These are phyloP conservation scores for Choreutis nemorana DNA, from an alignment of 2,888 invertebrate genomes.

Conservation along the genomic window DNA sequence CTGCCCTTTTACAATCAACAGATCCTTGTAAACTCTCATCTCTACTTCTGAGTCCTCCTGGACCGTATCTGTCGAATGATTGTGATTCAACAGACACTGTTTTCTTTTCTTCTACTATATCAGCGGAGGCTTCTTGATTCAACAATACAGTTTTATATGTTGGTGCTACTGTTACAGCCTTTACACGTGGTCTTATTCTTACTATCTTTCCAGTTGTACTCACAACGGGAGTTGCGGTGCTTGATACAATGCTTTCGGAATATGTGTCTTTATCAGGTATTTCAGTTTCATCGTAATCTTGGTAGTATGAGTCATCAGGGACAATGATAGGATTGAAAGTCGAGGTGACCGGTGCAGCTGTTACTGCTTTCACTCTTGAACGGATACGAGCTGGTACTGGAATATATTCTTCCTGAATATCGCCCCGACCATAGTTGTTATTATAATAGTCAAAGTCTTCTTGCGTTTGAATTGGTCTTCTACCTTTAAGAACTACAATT, in stretches of 20 bases:
- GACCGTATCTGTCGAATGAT: conserved; percentile 67
- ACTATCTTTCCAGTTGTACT: conserved; percentile 36
- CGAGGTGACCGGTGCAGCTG: conserved; percentile 36
- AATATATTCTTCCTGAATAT: conserved; percentile 30
- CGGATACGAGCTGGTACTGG: conserved; percentile 26
- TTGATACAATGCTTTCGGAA: conserved; percentile 32
- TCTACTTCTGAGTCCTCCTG: conserved; percentile 67
- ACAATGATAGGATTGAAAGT: conserved; percentile 58
- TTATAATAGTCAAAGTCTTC: conserved; percentile 32
- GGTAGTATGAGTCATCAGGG: conserved; percentile 55
- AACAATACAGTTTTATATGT: conserved; percentile 46
- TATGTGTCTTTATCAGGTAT: conserved; percentile 23
- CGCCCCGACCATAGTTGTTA: conserved; percentile 31
- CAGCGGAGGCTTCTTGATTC: conserved; percentile 18
- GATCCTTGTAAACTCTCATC: conserved; percentile 69
- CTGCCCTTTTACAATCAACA: conserved; percentile 68
- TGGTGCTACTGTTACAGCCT: conserved; percentile 46
- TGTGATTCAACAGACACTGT: conserved; percentile 39
- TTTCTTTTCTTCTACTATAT: conserved; percentile 13
- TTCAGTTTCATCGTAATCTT: conserved; percentile 42
- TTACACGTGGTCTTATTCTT: conserved; percentile 38
- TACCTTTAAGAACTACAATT: conserved; percentile 56
- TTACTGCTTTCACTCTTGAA: conserved; percentile 20
- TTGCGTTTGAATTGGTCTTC: conserved; percentile 34
- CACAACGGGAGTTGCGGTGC: conserved; percentile 24